Percentiles rank a stretch among this genome's conserved stretches.
Evolutionary conservation across 2,888 invertebrate species (phyloP).

Genomic region (Morinoia aosen): DNA sequence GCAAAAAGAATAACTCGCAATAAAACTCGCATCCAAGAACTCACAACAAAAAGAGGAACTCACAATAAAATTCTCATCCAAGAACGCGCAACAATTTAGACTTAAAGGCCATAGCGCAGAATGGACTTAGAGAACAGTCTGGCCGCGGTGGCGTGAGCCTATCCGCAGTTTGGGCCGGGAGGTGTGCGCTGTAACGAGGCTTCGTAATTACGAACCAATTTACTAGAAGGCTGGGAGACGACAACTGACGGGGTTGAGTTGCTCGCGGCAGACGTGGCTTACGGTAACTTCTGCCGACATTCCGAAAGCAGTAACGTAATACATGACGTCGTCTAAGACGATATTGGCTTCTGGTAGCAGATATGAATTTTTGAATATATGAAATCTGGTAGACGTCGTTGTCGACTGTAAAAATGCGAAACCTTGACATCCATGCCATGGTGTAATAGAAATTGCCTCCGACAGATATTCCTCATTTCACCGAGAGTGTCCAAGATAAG

Average conservation of each 20-base stretch:
- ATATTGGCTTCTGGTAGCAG: too few species aligned
- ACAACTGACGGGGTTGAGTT: background rate
- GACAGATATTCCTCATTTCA: background rate
- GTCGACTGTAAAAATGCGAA: too few species aligned
- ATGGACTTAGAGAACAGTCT: background rate
- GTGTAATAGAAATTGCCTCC: background rate
- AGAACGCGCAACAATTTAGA: background rate
- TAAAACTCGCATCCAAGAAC: too few species aligned
- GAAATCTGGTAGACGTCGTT: too few species aligned
- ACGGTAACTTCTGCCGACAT: background rate
- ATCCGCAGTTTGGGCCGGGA: background rate
- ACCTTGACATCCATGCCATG: background rate
- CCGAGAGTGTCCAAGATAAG: too few species aligned
- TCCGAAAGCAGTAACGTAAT: background rate
- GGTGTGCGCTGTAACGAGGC: slow-evolving; percentile 2
- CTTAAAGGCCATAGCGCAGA: background rate
- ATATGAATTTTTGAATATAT: too few species aligned
- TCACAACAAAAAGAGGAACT: too few species aligned
- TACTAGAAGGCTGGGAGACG: background rate
- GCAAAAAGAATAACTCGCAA: too few species aligned
- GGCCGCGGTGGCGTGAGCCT: background rate
- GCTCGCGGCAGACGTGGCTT: background rate
- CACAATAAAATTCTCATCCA: too few species aligned
- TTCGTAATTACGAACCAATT: slow-evolving; percentile 12
- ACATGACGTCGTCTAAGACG: background rate